Percentiles rank a stretch among this genome's conserved stretches.
Conservation (phyloP, 2,113 vertebrate species). For the Atherinomorus stipes region DNA sequence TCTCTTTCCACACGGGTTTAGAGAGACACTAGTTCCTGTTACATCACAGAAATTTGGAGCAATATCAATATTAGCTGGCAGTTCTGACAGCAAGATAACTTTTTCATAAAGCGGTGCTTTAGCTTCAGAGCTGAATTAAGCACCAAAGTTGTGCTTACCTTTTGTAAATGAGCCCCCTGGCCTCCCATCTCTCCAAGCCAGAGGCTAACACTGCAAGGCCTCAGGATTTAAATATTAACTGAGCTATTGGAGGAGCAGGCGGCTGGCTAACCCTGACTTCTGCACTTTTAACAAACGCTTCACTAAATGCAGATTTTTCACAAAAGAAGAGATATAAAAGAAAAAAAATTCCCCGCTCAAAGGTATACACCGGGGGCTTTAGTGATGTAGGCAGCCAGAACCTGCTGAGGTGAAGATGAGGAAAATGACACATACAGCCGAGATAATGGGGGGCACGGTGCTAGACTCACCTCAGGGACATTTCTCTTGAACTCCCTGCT, state of each 20-base stretch:
- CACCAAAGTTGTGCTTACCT: slow-evolving; percentile 18
- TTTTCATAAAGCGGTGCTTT: slow-evolving; percentile 29
- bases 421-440: slow-evolving; percentile 36
- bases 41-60: slow-evolving; percentile 27
- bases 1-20: slow-evolving; percentile 16
- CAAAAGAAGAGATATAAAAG: slow-evolving; percentile 39
- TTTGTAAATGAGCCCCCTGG: slow-evolving; percentile 46
- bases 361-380: slow-evolving; percentile 39
- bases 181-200: slow-evolving; percentile 28
- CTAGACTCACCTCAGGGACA: slow-evolving; percentile 91
- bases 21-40: slow-evolving; percentile 44
- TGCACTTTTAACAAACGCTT: slow-evolving; percentile 13
- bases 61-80: slow-evolving; percentile 40
- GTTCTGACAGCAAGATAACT: slow-evolving; percentile 15
- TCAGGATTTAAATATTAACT: slow-evolving; percentile 63
- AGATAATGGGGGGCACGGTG: slow-evolving; percentile 17
- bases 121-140: slow-evolving; percentile 13
- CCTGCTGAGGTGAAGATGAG: slow-evolving; percentile 58
- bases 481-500: slow-evolving; percentile 96
- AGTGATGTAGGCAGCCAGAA: slow-evolving; percentile 34
- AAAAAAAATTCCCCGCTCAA: slow-evolving; percentile 45
- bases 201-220: slow-evolving; percentile 48
- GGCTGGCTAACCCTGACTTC: slow-evolving; percentile 13
- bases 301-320: slow-evolving; percentile 45
- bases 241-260: slow-evolving; percentile 8